Evolutionary conservation across 1,140 invertebrate species (phyloP).

Genomic region (Phymorhynchus buccinoides): DNA sequence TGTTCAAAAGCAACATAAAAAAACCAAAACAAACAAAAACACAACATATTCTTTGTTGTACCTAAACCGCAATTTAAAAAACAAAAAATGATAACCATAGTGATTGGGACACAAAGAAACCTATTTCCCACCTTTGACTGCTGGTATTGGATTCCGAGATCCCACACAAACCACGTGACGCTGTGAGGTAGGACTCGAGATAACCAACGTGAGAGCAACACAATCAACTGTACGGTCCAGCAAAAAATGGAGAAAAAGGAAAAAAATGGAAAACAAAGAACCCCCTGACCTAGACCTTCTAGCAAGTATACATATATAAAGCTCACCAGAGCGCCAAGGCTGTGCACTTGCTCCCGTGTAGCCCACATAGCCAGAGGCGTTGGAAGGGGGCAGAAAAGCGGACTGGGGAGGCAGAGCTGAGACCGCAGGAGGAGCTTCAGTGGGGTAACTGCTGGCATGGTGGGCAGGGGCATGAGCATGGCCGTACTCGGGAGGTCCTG

Average conservation of each 20-base stretch:
- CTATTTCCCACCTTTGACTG: too few relatives aligned
- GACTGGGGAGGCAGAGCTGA: not conserved
- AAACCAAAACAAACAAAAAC: not conserved
- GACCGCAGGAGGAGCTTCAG: not conserved
- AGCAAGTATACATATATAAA: too few relatives aligned
- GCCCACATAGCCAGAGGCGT: conserved; percentile 4
- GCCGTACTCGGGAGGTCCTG: not conserved
- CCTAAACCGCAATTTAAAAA: not conserved
- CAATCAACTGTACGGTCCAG: too few relatives aligned
- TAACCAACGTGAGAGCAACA: too few relatives aligned
- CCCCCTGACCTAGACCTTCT: too few relatives aligned
- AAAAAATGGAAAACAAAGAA: too few relatives aligned
- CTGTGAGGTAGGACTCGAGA: too few relatives aligned
- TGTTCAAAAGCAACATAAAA: not conserved
- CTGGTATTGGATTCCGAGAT: too few relatives aligned
- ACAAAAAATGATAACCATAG: too few relatives aligned
- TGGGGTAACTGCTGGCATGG: not conserved
- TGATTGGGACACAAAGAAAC: too few relatives aligned
- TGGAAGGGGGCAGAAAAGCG: not conserved
- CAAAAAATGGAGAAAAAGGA: too few relatives aligned
- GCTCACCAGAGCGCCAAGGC: not conserved
- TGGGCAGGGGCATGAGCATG: conserved; percentile 7
- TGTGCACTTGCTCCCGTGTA: not conserved
- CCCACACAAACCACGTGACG: too few relatives aligned
- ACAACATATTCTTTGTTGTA: not conserved